A percentile compares a stretch with the other conserved stretches of the same genome.
Evolutionary conservation across 2,113 vertebrate species (phyloP).

Genomic region (Chaetura pelagica): DNA sequence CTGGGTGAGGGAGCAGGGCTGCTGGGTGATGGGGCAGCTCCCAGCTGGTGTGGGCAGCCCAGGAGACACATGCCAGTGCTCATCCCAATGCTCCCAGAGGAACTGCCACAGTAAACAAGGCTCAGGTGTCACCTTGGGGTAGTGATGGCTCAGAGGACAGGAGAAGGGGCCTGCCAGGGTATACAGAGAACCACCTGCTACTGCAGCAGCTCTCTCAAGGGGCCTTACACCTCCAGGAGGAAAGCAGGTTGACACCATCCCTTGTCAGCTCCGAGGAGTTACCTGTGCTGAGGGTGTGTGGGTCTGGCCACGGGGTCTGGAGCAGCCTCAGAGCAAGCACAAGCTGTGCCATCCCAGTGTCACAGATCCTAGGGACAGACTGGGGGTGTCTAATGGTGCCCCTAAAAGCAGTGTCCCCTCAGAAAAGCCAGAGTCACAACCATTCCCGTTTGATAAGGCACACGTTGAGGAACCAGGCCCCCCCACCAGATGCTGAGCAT

Average conservation of each 20-base stretch:
- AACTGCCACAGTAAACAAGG: background rate
- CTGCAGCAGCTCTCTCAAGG: background rate
- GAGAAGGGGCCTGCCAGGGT: background rate
- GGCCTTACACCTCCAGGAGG: background rate
- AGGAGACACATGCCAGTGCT: fast-evolving
- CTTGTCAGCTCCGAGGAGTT: background rate
- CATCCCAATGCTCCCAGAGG: background rate
- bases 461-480: fast-evolving
- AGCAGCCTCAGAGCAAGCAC: background rate
- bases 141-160: fast-evolving
- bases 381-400: background rate
- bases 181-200: background rate
- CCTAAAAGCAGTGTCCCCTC: background rate
- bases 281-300: fast-evolving
- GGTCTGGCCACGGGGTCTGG: fast-evolving
- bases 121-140: background rate
- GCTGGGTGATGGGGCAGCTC: background rate
- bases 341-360: fast-evolving
- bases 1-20: background rate
- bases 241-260: background rate
- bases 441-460: background rate
- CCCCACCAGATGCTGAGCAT: fast-evolving
- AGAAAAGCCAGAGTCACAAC: background rate
- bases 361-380: background rate
- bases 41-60: background rate